Evolutionary conservation across 2,888 invertebrate genomes (phyloP), one percentile per base, ranked within the genome.

Genomic region (Cosmia trapezina): DNA sequence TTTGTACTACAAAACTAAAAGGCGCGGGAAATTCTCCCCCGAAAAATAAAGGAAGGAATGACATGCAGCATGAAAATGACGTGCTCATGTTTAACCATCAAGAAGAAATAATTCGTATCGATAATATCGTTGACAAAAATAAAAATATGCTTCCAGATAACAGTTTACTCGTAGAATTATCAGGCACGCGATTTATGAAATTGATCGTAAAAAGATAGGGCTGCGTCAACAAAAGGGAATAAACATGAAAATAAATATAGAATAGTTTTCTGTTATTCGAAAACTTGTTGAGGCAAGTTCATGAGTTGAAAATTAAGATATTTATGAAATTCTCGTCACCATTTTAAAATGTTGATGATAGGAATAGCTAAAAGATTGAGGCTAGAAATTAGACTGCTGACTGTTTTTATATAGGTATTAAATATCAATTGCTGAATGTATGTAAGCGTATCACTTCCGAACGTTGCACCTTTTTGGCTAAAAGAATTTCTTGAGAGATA

Each of bases 131-230:
- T 67, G 83, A 78, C 67, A 74, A 59, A 83, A 68, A 78, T 68
- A 74, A 79, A 81, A 81, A 80, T 65, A 70, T 69, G 37, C 37
- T 33, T 64, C 28, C 71, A 60, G 76, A 83, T 72, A 75, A 60
- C 59, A 19, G 76, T 83, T 85, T 67, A 81, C 82, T 80, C 64
- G 73, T 76, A 78, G 72, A 83, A 71, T 83, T 83, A 81, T 70
- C 76, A 56, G 56, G 60, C 87, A 87, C 88, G 88, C 87, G 76
- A 86, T 83, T 80, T 76, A 76, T 69, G 76, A 80, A 85, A 81
- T 80, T 85, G 72, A 77, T 80, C 75, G 60, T 73, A 69, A 80
- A 72, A 78, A 78, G 76, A 70, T 74, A 83, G 83, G 81, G 81
- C 49, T 81, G 83, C 54, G 41, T 43, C 66, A 9, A 11, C 43